A percentile compares a stretch with the other conserved stretches of the same genome.
These are phyloP conservation scores for Myripristis murdjan DNA, from an alignment of 2,797 vertebrate species.

Conservation along the genomic window DNA sequence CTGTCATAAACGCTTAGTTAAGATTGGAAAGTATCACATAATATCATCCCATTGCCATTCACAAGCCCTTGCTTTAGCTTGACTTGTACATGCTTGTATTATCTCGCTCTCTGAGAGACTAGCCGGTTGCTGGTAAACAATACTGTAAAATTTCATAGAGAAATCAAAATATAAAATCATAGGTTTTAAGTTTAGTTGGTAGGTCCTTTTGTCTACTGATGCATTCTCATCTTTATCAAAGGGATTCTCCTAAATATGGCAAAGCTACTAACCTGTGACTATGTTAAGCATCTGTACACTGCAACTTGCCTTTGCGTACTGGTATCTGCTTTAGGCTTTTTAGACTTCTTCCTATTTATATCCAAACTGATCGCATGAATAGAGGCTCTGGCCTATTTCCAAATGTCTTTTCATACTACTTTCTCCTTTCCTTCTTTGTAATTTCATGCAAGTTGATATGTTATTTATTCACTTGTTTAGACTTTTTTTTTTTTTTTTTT, in stretches of 20 bases:
- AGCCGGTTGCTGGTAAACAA: slow-evolving; percentile 49
- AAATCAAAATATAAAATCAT: slow-evolving; percentile 51
- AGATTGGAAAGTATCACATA: slow-evolving; percentile 43
- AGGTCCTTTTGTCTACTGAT: slow-evolving; percentile 49
- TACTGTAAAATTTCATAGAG: slow-evolving; percentile 71
- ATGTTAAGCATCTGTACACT: slow-evolving; percentile 72
- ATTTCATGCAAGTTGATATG: slow-evolving; percentile 70
- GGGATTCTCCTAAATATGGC: slow-evolving; percentile 67
- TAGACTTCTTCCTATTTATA: slow-evolving; percentile 77
- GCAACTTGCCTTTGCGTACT: slow-evolving; percentile 73
- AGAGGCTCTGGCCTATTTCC: slow-evolving; percentile 70
- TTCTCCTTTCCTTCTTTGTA: slow-evolving; percentile 46
- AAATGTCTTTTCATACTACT: slow-evolving; percentile 34
- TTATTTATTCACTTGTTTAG: slow-evolving; percentile 82
- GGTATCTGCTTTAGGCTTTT: slow-evolving; percentile 71
- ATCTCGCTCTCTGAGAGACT: slow-evolving; percentile 42
- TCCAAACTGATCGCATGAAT: slow-evolving; percentile 71
- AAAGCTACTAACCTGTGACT: slow-evolving; percentile 78
- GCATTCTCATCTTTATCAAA: slow-evolving; percentile 47
- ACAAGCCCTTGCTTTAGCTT: slow-evolving; percentile 58
- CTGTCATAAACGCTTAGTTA: slow-evolving; percentile 45
- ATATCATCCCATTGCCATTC: slow-evolving; percentile 40
- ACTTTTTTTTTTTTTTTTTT: not conserved
- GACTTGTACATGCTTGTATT: slow-evolving; percentile 62
- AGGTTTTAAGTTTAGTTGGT: slow-evolving; percentile 55